phyloP scores from a whole-genome alignment of 2,888 invertebrate species.

The Erannis defoliaria region DNA sequence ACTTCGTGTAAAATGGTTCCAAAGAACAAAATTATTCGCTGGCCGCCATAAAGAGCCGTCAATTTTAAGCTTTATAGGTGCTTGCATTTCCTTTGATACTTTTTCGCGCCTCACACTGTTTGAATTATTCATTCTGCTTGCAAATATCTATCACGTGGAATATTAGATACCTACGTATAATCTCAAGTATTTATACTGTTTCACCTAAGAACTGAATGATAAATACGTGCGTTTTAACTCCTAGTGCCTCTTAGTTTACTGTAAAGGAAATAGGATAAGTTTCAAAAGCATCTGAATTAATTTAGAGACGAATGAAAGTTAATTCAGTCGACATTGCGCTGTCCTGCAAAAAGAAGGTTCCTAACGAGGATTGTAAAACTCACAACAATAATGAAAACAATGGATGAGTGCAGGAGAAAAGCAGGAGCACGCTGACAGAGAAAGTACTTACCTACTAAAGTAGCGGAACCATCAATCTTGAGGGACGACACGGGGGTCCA shows the following conservation, averaged over 20 bases:
- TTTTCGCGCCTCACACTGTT: slow-evolving; percentile 69
- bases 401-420: slow-evolving; percentile 51
- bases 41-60: slow-evolving; percentile 58
- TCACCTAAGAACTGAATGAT: too few species aligned
- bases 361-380: slow-evolving; percentile 63
- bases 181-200: too few species aligned
- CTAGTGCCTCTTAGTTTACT: slow-evolving; percentile 1
- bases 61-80: slow-evolving; percentile 75
- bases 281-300: slow-evolving; percentile 32
- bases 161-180: slow-evolving; percentile 54
- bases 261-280: slow-evolving; percentile 30
- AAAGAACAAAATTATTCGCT: slow-evolving; percentile 28
- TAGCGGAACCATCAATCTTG: slow-evolving; percentile 73
- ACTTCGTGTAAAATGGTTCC: slow-evolving; percentile 17
- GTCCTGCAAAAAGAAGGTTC: slow-evolving; percentile 52
- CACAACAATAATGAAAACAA: slow-evolving; percentile 67
- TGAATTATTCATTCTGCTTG: slow-evolving; percentile 79
- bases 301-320: slow-evolving; percentile 47
- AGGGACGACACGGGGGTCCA: slow-evolving; percentile 76
- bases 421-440: slow-evolving; percentile 60
- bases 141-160: slow-evolving; percentile 74
- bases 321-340: slow-evolving; percentile 50
- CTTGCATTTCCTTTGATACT: slow-evolving; percentile 79
- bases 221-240: neutral
- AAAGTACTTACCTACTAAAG: slow-evolving; percentile 17